These are phyloP conservation scores for Bombus pyrosoma DNA, from an alignment of 1,140 invertebrate genomes.

Conservation along the genomic window DNA sequence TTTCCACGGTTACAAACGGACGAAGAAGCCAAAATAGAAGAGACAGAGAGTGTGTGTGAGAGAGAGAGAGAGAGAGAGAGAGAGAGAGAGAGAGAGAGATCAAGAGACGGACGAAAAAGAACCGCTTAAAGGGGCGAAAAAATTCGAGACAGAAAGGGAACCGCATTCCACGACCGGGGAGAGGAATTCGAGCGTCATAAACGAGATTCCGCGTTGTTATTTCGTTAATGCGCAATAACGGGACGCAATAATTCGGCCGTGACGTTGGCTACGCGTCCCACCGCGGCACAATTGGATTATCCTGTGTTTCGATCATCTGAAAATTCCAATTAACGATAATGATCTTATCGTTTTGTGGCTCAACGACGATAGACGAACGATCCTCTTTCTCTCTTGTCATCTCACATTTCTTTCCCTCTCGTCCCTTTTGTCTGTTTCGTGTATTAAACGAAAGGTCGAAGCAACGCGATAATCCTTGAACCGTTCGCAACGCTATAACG, in stretches of 20 bases:
- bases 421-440: too few species aligned
- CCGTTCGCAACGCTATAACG: constrained; percentile 16
- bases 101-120: neutral
- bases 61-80: too few species aligned
- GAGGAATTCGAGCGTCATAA: constrained; percentile 42
- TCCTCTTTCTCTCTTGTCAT: neutral
- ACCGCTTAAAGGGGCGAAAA: neutral
- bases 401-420: neutral
- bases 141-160: constrained; percentile 39
- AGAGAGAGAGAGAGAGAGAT: neutral
- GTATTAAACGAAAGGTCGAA: neutral
- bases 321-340: constrained; percentile 66
- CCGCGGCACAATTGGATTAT: constrained; percentile 61
- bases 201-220: constrained; percentile 49
- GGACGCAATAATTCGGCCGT: constrained; percentile 48
- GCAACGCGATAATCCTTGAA: constrained; percentile 14
- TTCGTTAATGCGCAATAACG: constrained; percentile 65
- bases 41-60: too few species aligned
- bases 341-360: constrained; percentile 52
- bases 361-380: constrained; percentile 34
- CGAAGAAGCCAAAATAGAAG: too few species aligned
- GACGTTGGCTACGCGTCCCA: neutral
- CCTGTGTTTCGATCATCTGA: constrained; percentile 60
- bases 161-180: constrained; percentile 37
- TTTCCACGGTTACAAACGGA: neutral